Conservation (phyloP, 2,888 invertebrate species). For the Epinotia nisella region DNA sequence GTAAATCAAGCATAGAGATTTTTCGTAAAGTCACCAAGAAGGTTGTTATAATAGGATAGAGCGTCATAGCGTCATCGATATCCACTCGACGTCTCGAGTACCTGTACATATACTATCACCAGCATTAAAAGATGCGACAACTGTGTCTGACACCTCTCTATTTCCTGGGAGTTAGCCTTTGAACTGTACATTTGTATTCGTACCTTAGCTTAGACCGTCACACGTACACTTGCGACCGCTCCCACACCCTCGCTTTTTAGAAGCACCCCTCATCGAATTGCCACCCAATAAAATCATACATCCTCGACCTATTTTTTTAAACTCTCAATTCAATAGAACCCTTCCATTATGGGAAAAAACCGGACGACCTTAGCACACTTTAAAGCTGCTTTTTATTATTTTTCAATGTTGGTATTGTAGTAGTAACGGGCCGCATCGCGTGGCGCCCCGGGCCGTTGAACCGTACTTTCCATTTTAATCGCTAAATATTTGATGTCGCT, state of each 20-base stretch:
- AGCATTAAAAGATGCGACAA: no score
- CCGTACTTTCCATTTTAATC: conserved; percentile 51
- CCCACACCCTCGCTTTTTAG: conserved; percentile 43
- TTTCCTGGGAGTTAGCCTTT: no score
- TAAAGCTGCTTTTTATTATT: conserved; percentile 56
- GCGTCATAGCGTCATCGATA: not conserved
- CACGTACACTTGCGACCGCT: not conserved
- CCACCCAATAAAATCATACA: conserved; percentile 59
- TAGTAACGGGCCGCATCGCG: conserved; percentile 68
- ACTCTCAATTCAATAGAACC: conserved; percentile 55
- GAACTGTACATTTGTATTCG: no score
- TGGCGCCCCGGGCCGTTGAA: conserved; percentile 74
- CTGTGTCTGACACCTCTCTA: no score
- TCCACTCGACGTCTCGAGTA: not conserved
- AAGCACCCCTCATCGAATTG: conserved; percentile 53
- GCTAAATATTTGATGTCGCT: conserved; percentile 38
- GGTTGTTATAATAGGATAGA: not conserved
- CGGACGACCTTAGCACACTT: conserved; percentile 76
- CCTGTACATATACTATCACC: no score
- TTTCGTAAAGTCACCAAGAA: not conserved
- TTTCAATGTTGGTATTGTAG: conserved; percentile 59
- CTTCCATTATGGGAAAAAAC: conserved; percentile 53
- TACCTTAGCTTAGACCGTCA: not conserved
- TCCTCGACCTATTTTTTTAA: conserved; percentile 53
- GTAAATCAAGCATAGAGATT: not conserved